Base-by-base conservation (phyloP, 2,888 invertebrate species). In the Gisinianus flammeolus region DNA sequence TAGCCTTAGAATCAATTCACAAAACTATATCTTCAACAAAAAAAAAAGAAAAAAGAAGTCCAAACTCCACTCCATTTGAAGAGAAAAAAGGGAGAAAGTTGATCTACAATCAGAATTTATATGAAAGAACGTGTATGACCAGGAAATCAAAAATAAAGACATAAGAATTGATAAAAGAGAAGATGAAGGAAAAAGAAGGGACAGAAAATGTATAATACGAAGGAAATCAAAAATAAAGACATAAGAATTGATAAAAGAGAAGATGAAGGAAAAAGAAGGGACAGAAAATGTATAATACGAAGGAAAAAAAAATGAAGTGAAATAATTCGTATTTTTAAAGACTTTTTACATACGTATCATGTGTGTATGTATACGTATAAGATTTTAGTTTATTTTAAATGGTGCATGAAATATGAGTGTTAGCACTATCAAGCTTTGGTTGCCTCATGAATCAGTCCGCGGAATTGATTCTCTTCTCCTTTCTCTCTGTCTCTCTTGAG, bases 331-430 rank as follows among this genome's bases (percentile, higher is more conserved):
- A 26, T 24, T 62, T 58, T 58, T n/a, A 58, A 58, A 58, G 22
- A 58, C 22, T n/a, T n/a, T n/a, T 2, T 3, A 58, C 44, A 44
- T 44, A 44, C 44, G 44, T 44, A 44, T 12, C 44, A 4, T 1
- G 19, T 44, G 3, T 19, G 19, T 44, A 4, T 44, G 6, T 62
- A 22, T 16, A 26, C 26, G 62, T 62, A 26, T 62, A 62, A 28
- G 62, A 62, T 62, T 62, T 62, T 62, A 26, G 62, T 16, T 62
- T 62, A 67, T 67, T 67, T 67, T 67, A 67, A 67, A 67, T 67
- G 67, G 33, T 35, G 31, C 67, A 67, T 67, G 33, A n/a, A 67
- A 67, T 67, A 67, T 67, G 67, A 33, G 12, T 62, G 67, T 31
- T 67, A 22, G 31, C 31, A n/a, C 67, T 28, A 67, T 67, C 33